These are phyloP conservation scores for Agonopterix arenella DNA, from an alignment of 2,888 invertebrate species.

Conservation along the genomic window DNA sequence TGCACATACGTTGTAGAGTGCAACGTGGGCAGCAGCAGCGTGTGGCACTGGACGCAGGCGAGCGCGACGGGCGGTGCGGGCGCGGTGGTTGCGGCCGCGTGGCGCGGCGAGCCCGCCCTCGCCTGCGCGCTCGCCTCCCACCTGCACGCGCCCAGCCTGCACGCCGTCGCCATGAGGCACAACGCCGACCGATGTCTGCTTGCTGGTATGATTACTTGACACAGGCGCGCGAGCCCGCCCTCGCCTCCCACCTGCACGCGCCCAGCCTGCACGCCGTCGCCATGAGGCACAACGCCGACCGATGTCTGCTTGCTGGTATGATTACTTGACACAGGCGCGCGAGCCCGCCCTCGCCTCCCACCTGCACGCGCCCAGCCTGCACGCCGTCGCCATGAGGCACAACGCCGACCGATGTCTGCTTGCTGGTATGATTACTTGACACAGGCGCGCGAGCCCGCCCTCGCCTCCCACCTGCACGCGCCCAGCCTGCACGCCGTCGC, in stretches of 20 bases:
- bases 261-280: constrained; percentile 25
- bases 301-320: constrained; percentile 26
- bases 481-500: constrained; percentile 25
- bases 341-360: constrained; percentile 33
- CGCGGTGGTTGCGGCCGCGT: constrained; percentile 40
- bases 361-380: constrained; percentile 30
- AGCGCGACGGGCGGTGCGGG: constrained; percentile 24
- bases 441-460: constrained; percentile 20
- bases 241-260: constrained; percentile 32
- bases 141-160: constrained; percentile 30
- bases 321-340: too few relatives aligned
- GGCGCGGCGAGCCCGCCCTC: constrained; percentile 48
- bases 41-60: constrained; percentile 50
- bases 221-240: constrained; percentile 20
- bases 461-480: constrained; percentile 32
- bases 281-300: constrained; percentile 19
- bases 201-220: constrained; percentile 17
- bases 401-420: constrained; percentile 22
- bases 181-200: constrained; percentile 22
- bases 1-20: constrained; percentile 32
- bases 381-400: constrained; percentile 20
- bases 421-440: constrained; percentile 17
- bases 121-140: constrained; percentile 30
- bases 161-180: constrained; percentile 20
- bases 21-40: constrained; percentile 39